Base-by-base conservation (phyloP, 2,797 vertebrate species). In the Dallia pectoralis region DNA sequence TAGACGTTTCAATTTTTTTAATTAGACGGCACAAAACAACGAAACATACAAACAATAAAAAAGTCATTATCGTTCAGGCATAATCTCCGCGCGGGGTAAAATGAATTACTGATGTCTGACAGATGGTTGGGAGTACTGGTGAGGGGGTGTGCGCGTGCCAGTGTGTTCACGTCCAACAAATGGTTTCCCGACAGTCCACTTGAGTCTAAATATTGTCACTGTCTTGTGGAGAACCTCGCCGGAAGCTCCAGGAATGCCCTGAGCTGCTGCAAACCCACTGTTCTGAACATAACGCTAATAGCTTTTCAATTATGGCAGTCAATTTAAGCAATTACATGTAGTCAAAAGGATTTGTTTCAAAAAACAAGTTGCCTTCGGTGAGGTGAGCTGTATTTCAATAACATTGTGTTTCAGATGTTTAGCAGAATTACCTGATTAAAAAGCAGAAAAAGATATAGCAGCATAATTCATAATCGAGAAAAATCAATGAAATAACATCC, bases 51-150 rank as follows among this genome's bases (percentile, higher is more conserved):
- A 84, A 80, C 87, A 93, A 87, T 86, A 91, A 79, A 85, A 82
- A 72, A 70, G 71, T 90, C 80, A 89, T 91, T 91, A 89, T 83
- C 73, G 44, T 84, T 85, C 80, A 74, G 78, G 85, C 78, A 82
- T 82, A 72, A 33, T 84, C 86, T 78, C 81, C 90, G 85, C 86
- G 85, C 92, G 87, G 85, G 79, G 86, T 90, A 88, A 87, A 91
- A 91, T 87, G 91, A 91, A 93, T 94, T 91, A 89, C 76, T 75
- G 62, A 78, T 88, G 82, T 78, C 83, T 91, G 87, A 87, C 84
- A 94, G 90, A 90, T 89, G 72, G 74, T 83, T 75, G 69, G 83
- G 78, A 79, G 81, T 85, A 82, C 69, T 71, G 48, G 71, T 74
- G 79, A 78, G 83, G 78, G 29, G 51, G 11, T 69, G 53, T 19